These are phyloP conservation scores for Turritopsis rubra DNA, from an alignment of 30 jellyfish, hydroid and myxozoan genomes.

Conservation along the genomic window DNA sequence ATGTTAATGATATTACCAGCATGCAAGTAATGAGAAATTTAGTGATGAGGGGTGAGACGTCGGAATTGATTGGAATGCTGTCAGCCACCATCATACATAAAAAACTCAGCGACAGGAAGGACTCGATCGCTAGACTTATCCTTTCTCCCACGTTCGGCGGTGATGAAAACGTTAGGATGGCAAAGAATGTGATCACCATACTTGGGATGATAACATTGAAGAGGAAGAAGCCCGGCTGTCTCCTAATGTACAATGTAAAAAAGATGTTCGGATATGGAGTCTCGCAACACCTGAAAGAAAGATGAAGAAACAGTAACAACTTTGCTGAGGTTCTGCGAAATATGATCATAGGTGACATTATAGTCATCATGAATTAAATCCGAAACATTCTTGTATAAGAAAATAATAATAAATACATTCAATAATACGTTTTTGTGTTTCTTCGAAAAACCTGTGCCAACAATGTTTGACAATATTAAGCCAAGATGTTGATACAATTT, in stretches of 20 bases:
- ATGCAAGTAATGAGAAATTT: conserved; percentile 76
- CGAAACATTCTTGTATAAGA: too few relatives aligned
- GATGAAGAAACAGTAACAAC: too few relatives aligned
- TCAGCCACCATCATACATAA: conserved; percentile 95
- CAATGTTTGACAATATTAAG: too few relatives aligned
- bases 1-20: conserved; percentile 81
- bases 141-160: conserved; percentile 88
- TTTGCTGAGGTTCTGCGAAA: too few relatives aligned
- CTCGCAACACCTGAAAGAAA: conserved; percentile 65
- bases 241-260: conserved; percentile 59
- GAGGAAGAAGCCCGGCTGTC: conserved; percentile 94
- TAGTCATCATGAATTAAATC: too few relatives aligned
- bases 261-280: conserved; percentile 73
- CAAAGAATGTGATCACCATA: conserved; percentile 83
- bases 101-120: conserved; percentile 82
- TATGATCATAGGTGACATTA: too few relatives aligned
- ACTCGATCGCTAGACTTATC: conserved; percentile 85
- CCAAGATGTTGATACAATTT: too few relatives aligned
- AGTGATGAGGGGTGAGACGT: conserved; percentile 87
- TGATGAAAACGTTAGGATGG: conserved; percentile 79
- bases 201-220: conserved; percentile 94
- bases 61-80: conserved; percentile 89
- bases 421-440: too few relatives aligned
- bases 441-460: too few relatives aligned
- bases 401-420: too few relatives aligned